Conservation (phyloP, 2,113 vertebrate genomes). For the Protomyctophum bolini region DNA sequence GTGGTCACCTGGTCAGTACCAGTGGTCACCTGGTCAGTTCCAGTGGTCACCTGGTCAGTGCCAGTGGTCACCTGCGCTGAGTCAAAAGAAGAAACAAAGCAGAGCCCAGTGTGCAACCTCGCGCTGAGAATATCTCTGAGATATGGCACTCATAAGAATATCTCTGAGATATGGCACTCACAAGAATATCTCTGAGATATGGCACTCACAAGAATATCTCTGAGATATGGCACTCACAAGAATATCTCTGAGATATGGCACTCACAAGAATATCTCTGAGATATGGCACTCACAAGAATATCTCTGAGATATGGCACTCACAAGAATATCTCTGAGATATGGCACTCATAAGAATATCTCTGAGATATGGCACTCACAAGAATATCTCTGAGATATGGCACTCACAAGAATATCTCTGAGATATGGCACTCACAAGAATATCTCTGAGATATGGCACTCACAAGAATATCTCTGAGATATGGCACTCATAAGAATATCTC, state of each 20-base stretch:
- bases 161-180: neutral
- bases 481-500: neutral
- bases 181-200: neutral
- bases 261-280: neutral
- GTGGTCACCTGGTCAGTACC: neutral
- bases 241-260: neutral
- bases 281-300: neutral
- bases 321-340: neutral
- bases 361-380: neutral
- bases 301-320: neutral
- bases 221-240: neutral
- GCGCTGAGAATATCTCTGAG: too few species aligned
- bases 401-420: neutral
- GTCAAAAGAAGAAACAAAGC: neutral
- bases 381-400: neutral
- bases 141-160: too few species aligned
- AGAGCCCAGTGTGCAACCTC: too few species aligned
- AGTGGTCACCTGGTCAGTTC: neutral
- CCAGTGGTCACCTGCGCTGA: neutral
- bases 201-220: neutral
- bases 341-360: neutral
- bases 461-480: neutral
- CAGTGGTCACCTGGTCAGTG: neutral
- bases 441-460: neutral
- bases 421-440: neutral